Evolutionary conservation across 2,113 vertebrate species (phyloP), one percentile per base, ranked within the genome.

Genomic region (Proterorhinus semilunaris): DNA sequence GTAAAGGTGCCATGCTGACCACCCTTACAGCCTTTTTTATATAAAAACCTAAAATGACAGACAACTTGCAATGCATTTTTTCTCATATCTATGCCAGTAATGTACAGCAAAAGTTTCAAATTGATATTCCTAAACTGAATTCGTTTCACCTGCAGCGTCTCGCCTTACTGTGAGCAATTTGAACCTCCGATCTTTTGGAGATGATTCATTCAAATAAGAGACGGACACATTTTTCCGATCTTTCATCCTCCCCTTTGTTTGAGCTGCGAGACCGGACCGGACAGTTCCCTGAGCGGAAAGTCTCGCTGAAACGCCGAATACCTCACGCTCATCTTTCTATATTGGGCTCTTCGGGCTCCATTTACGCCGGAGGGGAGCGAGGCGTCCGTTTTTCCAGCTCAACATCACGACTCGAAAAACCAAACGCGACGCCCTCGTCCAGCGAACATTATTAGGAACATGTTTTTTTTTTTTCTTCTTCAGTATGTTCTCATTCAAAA

Each of bases 381-480:
- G 65, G 80, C 79, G 83, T 70, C 71, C 65, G 6, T 74, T 82
- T 87, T 90, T 85, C 83, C 83, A 85, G 76, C 75, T 82, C 62
- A 71, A 50, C 71, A 70, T 44, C 47, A 66, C 53, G 47, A 43
- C 75, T 69, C 67, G 63, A 69, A 71, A 36, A 36, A 66, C 68
- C 59, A 53, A 75, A 64, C 46, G 63, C 36, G 68, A 83, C 76
- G 74, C 27, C 27, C 27, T 36, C 27, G 27, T 36, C 27, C 27
- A 36, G 27, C 27, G 27, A 36, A 36, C 27, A 36, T 36, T 36
- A 4, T 36, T 36, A 36, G 27, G 27, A 36, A 36, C 27, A 36
- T 36, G 27, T 51, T 11, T 10, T 6, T 51, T 11, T 51, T 13
- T 51, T 13, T 51, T 75, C 69, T 65, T 43, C 64, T 69, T 75